Evolutionary conservation across 2,888 invertebrate genomes (phyloP).

Genomic region (Cosmopolites sordidus): DNA sequence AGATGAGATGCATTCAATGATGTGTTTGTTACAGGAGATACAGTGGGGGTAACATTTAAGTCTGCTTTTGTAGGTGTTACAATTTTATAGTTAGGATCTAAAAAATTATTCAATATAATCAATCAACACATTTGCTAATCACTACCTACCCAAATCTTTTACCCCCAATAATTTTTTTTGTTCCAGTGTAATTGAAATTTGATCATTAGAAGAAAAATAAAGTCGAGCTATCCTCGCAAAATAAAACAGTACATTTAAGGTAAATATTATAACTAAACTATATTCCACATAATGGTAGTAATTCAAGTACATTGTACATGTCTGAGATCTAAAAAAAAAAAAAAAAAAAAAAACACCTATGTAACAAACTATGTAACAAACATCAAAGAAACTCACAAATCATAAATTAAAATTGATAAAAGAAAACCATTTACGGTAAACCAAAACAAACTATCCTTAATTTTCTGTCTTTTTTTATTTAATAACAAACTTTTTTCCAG

Average conservation of each 20-base stretch:
- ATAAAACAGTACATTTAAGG: slow-evolving; percentile 53
- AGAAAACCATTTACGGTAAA: slow-evolving; percentile 55
- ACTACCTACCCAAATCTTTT: slow-evolving; percentile 44
- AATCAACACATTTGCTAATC: not conserved
- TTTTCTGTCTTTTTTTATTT: slow-evolving; percentile 52
- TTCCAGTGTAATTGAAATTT: slow-evolving; percentile 50
- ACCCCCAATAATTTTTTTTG: slow-evolving; percentile 55
- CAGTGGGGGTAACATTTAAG: not conserved
- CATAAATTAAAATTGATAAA: slow-evolving; percentile 55
- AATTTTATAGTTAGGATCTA: slow-evolving; percentile 37
- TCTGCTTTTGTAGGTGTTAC: slow-evolving; percentile 28
- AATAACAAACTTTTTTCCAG: slow-evolving; percentile 55
- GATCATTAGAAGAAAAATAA: slow-evolving; percentile 43
- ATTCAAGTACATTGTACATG: slow-evolving; percentile 50
- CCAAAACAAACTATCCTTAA: slow-evolving; percentile 56
- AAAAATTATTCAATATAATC: slow-evolving; percentile 1
- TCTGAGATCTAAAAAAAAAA: slow-evolving; percentile 42
- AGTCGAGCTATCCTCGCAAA: slow-evolving; percentile 49
- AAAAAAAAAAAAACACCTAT: slow-evolving; percentile 28
- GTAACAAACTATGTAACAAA: slow-evolving; percentile 7
- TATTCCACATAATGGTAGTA: slow-evolving; percentile 50
- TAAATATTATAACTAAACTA: slow-evolving; percentile 46
- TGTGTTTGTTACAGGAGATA: not conserved
- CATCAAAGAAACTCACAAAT: slow-evolving; percentile 54
- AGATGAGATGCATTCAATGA: slow-evolving; percentile 17